Percentiles rank a stretch among this genome's conserved stretches.
Conservation (phyloP, 2,113 vertebrate species). For the Sterna hirundo region DNA sequence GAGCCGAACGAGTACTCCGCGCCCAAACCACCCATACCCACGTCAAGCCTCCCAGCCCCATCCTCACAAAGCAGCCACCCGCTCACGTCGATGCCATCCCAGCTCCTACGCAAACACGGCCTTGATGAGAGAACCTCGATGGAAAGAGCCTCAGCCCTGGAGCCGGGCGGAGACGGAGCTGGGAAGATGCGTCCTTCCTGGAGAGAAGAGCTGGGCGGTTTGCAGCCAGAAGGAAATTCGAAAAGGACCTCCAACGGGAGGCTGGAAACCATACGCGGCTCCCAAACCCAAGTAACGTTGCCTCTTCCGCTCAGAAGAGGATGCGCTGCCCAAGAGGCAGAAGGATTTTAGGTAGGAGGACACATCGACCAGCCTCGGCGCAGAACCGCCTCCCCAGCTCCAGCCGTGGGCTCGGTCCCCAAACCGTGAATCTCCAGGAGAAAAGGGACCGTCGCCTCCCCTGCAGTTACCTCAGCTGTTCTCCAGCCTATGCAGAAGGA, state of each 20-base stretch:
- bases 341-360: not conserved
- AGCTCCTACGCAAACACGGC: not conserved
- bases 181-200: fast-evolving
- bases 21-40: not conserved
- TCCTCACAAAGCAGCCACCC: too few relatives aligned
- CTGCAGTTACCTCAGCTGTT: not conserved
- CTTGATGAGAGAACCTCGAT: not conserved
- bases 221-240: not conserved
- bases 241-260: not conserved
- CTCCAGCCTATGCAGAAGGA: not conserved
- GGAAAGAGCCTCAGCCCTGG: not conserved
- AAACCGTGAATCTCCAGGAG: not conserved
- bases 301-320: not conserved
- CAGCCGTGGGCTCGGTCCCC: fast-evolving
- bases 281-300: not conserved
- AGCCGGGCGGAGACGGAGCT: not conserved
- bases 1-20: fast-evolving
- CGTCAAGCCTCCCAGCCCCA: not conserved
- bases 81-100: fast-evolving
- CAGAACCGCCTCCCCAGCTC: not conserved
- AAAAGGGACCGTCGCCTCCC: not conserved
- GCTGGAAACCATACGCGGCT: not conserved
- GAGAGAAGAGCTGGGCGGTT: not conserved
- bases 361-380: not conserved
- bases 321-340: not conserved